Base-by-base conservation (phyloP, 2,888 invertebrate genomes). In the Parthenolecanium corni region DNA sequence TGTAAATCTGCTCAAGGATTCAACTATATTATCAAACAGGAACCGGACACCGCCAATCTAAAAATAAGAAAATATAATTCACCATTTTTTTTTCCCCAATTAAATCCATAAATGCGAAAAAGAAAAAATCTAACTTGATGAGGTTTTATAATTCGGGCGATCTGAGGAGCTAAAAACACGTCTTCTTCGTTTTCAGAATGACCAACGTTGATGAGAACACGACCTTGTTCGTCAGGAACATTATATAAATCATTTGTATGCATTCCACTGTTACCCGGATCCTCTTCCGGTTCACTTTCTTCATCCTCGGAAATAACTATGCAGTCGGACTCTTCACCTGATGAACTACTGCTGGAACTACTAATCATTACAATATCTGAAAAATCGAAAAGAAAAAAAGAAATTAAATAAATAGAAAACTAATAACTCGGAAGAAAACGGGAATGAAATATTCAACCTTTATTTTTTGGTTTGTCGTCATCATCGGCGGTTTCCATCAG, bases 1-100 rank as follows among this genome's bases (percentile, higher is more conserved):
- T 62, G 88, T 86, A 74, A 86, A 97, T 68, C 93, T 80, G 66
- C 85, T 85, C 49, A 89, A 81, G 20, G 93, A 94, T 76, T 97
- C 97, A 68, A 98, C 88, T 23, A 97, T 86, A 73, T 97, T 98
- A 75, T 97, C 96, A 73, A 90, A 98, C 61, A 97, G 76, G 74
- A 97, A 97, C 64, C 96, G 79, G 16, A 93, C 86, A n/a, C 93
- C 93, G 58, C 92, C 91, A 72, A 93, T 89, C 82, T 85, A 75
- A 31, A 76, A 76, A 62, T 64, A 64, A 65, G 68, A 62, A 53
- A 51, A 40, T n/a, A 16, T 18, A 21, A 25, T 44, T 42, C 40
- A n/a, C 42, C 31, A 31, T 31, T 53, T 23, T n/a, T 31, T 18
- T 63, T 66, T 23, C 6, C 12, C 25, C 14, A 11, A 53, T 5